phyloP scores from a whole-genome alignment of 2,797 vertebrate genomes.

The Gambelia wislizenii region DNA sequence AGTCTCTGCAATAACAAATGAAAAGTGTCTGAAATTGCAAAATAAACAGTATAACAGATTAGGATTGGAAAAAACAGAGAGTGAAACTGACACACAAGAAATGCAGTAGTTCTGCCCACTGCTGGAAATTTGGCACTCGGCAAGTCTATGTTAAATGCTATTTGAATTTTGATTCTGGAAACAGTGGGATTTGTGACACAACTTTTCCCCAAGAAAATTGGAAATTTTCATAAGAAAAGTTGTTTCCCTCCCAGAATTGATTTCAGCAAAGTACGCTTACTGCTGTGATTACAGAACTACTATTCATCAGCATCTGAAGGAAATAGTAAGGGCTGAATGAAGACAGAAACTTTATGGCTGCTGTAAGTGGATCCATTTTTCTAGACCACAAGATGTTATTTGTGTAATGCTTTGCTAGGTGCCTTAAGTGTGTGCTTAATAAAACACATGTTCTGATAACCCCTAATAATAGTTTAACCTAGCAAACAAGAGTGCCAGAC shows the following conservation, averaged over 20 bases:
- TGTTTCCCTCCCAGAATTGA: neutral
- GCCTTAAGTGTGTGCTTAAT: conserved; percentile 65
- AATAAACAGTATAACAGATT: neutral
- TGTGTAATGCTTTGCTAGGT: conserved; percentile 46
- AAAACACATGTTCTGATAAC: conserved; percentile 56
- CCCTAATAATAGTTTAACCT: conserved; percentile 43
- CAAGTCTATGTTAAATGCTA: neutral
- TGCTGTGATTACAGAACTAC: neutral
- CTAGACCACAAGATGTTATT: conserved; percentile 66
- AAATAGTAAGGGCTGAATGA: conserved; percentile 31
- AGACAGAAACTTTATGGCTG: conserved; percentile 28
- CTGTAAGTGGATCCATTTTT: conserved; percentile 60
- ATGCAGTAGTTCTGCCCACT: neutral
- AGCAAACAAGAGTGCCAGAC: conserved; percentile 57
- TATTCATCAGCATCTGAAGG: neutral
- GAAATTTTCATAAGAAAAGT: neutral
- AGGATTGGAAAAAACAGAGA: neutral
- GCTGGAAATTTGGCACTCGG: neutral
- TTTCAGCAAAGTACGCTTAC: neutral
- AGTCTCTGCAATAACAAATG: neutral
- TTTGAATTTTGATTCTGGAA: conserved; percentile 8
- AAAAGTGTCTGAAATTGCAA: neutral
- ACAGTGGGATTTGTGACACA: neutral
- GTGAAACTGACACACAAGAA: neutral
- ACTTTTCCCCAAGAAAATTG: neutral